Percentiles rank a stretch among this genome's conserved stretches.
Conservation (phyloP, 2,888 invertebrate species). For the Phymatocera aterrima region DNA sequence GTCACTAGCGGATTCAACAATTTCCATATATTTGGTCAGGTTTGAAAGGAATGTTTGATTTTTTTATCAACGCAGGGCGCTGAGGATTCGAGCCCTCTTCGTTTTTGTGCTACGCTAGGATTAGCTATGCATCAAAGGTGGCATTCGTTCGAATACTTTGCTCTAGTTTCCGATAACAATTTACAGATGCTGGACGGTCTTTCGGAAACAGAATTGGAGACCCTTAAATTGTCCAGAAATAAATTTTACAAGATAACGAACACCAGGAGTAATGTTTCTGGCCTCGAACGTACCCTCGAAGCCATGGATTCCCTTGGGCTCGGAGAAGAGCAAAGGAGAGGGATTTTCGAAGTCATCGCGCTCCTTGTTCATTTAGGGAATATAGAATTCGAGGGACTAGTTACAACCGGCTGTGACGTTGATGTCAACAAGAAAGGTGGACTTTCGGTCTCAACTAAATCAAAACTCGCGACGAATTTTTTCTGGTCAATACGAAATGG, state of each 20-base stretch:
- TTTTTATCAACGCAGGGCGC: too few species aligned
- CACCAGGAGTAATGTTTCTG: slow-evolving; percentile 50
- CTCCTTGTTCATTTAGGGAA: slow-evolving; percentile 70
- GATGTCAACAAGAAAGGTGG: slow-evolving; percentile 57
- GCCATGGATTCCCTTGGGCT: slow-evolving; percentile 66
- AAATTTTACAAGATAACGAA: slow-evolving; percentile 59
- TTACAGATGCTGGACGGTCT: slow-evolving; percentile 65
- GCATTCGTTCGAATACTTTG: neutral
- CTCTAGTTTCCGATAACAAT: neutral
- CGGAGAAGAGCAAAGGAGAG: slow-evolving; percentile 53
- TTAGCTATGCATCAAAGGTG: neutral
- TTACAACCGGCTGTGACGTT: slow-evolving; percentile 57
- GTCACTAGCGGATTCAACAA: slow-evolving; percentile 70
- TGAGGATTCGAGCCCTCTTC: too few species aligned
- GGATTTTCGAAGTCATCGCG: slow-evolving; percentile 66
- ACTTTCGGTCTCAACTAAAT: neutral
- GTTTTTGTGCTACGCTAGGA: too few species aligned
- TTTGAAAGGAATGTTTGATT: slow-evolving; percentile 48
- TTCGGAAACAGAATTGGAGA: slow-evolving; percentile 59
- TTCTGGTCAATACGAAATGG: neutral
- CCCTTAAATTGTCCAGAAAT: slow-evolving; percentile 59
- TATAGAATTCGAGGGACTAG: slow-evolving; percentile 62
- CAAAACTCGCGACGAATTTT: neutral
- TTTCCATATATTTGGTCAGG: slow-evolving; percentile 74
- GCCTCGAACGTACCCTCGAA: slow-evolving; percentile 63